Conservation (phyloP, 2,888 invertebrate species). For the Rhopalosiphum nymphaeae region DNA sequence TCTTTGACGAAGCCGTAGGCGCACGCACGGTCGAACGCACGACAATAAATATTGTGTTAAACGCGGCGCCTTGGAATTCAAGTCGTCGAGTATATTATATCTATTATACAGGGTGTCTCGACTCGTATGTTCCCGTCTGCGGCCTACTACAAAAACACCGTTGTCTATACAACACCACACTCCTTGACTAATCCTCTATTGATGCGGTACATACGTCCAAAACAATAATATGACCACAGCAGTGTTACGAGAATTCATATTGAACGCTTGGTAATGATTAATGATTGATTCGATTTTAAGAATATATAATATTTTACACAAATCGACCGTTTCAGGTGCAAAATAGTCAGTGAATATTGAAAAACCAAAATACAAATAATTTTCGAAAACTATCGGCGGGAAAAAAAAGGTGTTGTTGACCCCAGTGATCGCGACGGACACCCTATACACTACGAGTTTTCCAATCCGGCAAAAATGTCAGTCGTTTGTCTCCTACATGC, state of each 20-base stretch:
- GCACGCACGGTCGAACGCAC: neutral
- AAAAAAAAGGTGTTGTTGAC: neutral
- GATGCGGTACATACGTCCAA: too few species aligned
- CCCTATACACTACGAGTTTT: neutral
- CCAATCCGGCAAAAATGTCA: neutral
- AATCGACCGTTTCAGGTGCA: neutral
- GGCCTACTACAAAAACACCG: neutral
- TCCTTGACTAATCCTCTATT: too few species aligned
- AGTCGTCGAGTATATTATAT: neutral
- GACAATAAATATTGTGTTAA: slow-evolving; percentile 18
- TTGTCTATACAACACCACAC: too few species aligned
- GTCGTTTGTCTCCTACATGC: neutral
- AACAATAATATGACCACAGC: too few species aligned
- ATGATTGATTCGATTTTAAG: too few species aligned
- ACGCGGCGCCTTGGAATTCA: neutral
- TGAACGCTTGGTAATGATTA: too few species aligned
- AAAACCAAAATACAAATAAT: neutral
- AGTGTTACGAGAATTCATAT: too few species aligned
- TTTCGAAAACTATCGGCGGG: neutral
- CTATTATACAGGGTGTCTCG: neutral
- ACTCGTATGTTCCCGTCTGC: neutral
- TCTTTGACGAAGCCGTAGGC: neutral
- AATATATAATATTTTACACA: too few species aligned
- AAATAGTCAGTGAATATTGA: neutral
- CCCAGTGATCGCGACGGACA: neutral